Percentiles rank a stretch among this genome's conserved stretches.
These are phyloP conservation scores for Ia io DNA, from an alignment of 2,113 vertebrate genomes.

Conservation along the genomic window DNA sequence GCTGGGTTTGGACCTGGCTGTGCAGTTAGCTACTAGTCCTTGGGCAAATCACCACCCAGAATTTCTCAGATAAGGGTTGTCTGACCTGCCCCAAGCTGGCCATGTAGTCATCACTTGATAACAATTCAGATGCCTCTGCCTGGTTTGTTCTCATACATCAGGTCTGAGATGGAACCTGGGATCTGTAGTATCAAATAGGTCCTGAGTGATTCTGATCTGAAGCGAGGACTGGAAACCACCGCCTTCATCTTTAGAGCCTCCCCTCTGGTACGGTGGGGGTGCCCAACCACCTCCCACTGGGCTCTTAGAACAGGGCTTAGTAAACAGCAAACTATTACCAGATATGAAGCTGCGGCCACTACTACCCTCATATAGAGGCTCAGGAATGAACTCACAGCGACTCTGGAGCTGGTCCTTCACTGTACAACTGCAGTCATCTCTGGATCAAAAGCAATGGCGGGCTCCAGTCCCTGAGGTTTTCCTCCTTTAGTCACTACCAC, in stretches of 20 bases:
- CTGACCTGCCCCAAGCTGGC: neutral
- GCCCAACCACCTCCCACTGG: too few relatives aligned
- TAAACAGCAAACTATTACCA: neutral
- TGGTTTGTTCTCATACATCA: neutral
- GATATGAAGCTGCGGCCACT: too few relatives aligned
- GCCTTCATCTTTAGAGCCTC: neutral
- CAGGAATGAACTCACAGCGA: neutral
- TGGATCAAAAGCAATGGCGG: neutral
- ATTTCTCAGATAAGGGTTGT: neutral
- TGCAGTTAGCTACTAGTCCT: neutral
- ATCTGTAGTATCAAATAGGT: neutral
- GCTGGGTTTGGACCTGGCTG: neutral
- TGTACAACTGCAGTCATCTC: neutral
- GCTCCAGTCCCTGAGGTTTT: neutral
- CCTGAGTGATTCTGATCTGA: neutral
- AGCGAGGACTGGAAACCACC: neutral
- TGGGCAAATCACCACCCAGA: neutral
- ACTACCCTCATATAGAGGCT: accelerated
- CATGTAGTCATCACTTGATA: neutral
- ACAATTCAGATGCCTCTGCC: neutral
- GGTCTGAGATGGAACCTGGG: neutral
- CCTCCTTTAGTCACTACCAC: neutral
- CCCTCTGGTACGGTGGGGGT: accelerated
- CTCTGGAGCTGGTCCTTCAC: neutral
- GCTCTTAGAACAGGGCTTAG: neutral